Percentiles rank a stretch among this genome's conserved stretches.
Conservation (phyloP, 2,888 invertebrate genomes). For the Abscondita cerata region DNA sequence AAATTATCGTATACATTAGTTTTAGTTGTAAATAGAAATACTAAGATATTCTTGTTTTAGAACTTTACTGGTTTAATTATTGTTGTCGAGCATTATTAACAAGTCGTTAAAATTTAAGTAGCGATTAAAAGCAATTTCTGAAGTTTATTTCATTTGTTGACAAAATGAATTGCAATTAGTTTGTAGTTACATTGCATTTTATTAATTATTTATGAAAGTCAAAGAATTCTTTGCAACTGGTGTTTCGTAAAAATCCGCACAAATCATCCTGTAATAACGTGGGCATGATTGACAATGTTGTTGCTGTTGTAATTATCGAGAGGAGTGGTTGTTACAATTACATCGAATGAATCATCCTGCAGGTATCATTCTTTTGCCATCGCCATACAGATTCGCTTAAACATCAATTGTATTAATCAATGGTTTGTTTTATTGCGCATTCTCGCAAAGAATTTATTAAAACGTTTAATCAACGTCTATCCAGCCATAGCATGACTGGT, state of each 20-base stretch:
- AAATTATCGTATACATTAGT: slow-evolving; percentile 17
- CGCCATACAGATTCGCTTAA: too few relatives aligned
- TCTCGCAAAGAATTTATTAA: slow-evolving; percentile 12
- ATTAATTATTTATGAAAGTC: background rate
- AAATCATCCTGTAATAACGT: too few relatives aligned
- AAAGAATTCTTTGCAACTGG: too few relatives aligned
- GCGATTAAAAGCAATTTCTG: background rate
- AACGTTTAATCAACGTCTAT: slow-evolving; percentile 15
- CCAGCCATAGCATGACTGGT: slow-evolving; percentile 1
- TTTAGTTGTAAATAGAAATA: slow-evolving; percentile 10
- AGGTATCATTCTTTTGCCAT: background rate
- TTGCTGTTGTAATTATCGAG: background rate
- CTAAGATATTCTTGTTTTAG: background rate
- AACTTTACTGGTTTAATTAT: background rate
- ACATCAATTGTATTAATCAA: too few relatives aligned
- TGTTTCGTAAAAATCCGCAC: too few relatives aligned
- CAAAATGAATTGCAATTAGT: background rate
- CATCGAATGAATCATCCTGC: slow-evolving; percentile 29
- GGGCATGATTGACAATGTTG: too few relatives aligned
- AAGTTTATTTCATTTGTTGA: background rate
- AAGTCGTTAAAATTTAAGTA: background rate
- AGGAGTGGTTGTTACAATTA: slow-evolving; percentile 23
- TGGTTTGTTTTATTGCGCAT: background rate
- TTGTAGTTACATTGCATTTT: background rate
- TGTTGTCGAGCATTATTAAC: background rate